Evolutionary conservation across 53 echinoderm and acorn worm genomes (phyloP).

Genomic region (Apostichopus leukothele): DNA sequence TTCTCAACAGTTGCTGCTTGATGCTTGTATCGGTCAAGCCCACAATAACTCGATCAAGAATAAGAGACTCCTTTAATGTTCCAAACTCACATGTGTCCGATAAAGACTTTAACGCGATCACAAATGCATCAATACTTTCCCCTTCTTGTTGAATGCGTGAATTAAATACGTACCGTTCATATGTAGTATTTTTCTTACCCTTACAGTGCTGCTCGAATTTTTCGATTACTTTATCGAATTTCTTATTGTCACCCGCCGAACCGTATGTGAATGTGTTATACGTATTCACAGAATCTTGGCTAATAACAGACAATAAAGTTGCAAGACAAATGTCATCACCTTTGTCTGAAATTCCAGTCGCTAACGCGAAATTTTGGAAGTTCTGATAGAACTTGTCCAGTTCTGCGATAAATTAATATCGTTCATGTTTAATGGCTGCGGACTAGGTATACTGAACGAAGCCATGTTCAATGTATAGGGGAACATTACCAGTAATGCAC

Average conservation of each 20-base stretch:
- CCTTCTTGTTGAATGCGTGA: conserved; percentile 53
- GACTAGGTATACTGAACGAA: conserved; percentile 47
- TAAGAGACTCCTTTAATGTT: conserved; percentile 31
- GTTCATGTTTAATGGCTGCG: conserved; percentile 47
- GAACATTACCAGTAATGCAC: background rate
- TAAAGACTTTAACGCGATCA: conserved; percentile 46
- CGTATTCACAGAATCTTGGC: conserved; percentile 53
- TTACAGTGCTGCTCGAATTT: conserved; percentile 60
- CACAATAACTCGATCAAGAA: conserved; percentile 51
- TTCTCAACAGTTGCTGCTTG: conserved; percentile 50
- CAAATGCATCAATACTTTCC: conserved; percentile 59
- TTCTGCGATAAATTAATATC: conserved; percentile 40
- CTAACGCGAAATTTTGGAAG: conserved; percentile 61
- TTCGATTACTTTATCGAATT: conserved; percentile 45
- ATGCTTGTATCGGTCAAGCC: conserved; percentile 32
- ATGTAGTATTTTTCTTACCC: conserved; percentile 60
- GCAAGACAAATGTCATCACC: conserved; percentile 53
- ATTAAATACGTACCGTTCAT: conserved; percentile 65
- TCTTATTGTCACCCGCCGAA: conserved; percentile 33
- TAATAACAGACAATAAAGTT: conserved; percentile 58
- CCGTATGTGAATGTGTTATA: conserved; percentile 68
- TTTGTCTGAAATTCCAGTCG: conserved; percentile 43
- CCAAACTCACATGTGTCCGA: conserved; percentile 59
- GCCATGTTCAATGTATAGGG: conserved; percentile 4
- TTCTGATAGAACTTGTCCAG: conserved; percentile 57